Evolutionary conservation across 2,797 vertebrate genomes (phyloP), one percentile per base, ranked within the genome.

Genomic region (Staurois parvus): DNA sequence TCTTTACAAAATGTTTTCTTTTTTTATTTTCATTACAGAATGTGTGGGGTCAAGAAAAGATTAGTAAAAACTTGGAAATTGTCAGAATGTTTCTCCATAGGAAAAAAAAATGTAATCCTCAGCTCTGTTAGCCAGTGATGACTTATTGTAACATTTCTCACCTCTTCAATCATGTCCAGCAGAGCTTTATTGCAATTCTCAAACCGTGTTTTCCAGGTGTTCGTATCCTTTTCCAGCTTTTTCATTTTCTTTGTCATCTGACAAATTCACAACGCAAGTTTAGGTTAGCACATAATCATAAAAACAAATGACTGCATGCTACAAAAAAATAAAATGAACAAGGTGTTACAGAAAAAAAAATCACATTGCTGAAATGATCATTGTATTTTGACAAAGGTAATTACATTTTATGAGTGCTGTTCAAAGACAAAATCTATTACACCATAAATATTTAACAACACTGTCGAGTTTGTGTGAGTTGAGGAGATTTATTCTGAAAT

Each of bases 221-320:
- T 94, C 0, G 97, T 97, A 89, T 99, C 98, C 85, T 97, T 98
- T 83, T 99, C 98, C 91, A 99, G 76, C 81, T 96, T 98, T 92
- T 97, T 98, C 96, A 99, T 99, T 92, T 98, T 99, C 75, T 96
- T 97, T 30, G 97, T 95, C 95, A 99, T 99, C 98, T 99, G 26
- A 3, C 88, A 88, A 91, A 91, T 19, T 34, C 6, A 87, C 37
- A 76, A 79, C 42, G 64, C 34, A 74, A 75, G 68, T 72, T 82
- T 21, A 68, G 59, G 81, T 83, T 79, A 87, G 52, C 68, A 59
- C 48, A 82, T 72, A 78, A 56, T 83, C 69, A 79, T 83, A 74
- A 74, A 83, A 70, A 78, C 80, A 87, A 83, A 73, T 68, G n/a
- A 29, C 59, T 78, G 70, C 73, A 48, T 72, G 52, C 70, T 45